These are phyloP conservation scores for Podargus strigoides DNA, from an alignment of 2,797 vertebrate genomes.

Conservation along the genomic window DNA sequence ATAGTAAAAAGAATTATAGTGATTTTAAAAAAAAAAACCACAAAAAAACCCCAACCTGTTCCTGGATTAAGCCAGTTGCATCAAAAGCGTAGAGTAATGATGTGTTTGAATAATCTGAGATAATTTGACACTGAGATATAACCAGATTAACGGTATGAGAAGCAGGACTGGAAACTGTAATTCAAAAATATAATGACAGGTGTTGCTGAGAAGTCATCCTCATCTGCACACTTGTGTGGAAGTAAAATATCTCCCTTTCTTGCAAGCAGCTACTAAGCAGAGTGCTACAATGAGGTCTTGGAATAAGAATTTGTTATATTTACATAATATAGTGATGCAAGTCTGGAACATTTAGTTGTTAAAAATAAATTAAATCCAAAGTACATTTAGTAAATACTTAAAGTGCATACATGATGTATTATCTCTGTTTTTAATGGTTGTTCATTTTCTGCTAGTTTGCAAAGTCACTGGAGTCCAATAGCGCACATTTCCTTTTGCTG, in stretches of 20 bases:
- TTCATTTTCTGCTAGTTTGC: neutral
- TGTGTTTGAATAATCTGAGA: neutral
- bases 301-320: neutral
- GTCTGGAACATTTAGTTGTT: neutral
- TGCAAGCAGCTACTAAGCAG: neutral
- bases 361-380: conserved; percentile 29
- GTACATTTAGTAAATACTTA: neutral
- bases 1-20: neutral
- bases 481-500: neutral
- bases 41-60: no score
- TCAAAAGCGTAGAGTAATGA: neutral
- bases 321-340: neutral
- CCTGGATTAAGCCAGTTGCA: neutral
- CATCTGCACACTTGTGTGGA: neutral
- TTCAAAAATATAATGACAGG: neutral
- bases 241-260: neutral
- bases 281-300: neutral
- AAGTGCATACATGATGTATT: conserved; percentile 8
- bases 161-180: neutral
- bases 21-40: neutral
- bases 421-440: neutral
- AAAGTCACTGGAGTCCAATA: neutral
- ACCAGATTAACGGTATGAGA: neutral
- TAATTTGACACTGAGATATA: neutral
- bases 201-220: neutral